Conservation (phyloP, 2,797 vertebrate genomes). For the Heliangelus exortis region DNA sequence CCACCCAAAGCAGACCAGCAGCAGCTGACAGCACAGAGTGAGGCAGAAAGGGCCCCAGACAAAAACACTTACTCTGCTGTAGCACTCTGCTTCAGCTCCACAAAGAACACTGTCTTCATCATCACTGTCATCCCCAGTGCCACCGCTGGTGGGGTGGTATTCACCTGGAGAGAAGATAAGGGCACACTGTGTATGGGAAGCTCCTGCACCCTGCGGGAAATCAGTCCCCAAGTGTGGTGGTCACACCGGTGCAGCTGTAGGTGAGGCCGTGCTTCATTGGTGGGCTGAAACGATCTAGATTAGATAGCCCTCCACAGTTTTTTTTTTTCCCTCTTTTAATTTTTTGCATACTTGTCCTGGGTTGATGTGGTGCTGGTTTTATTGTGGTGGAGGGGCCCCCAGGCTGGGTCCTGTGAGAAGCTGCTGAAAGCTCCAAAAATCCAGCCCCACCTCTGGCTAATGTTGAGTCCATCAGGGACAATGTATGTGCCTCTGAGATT, state of each 20-base stretch:
- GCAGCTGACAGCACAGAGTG: neutral
- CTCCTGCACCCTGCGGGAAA: neutral
- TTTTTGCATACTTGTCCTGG: neutral
- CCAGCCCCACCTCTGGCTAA: too few species aligned
- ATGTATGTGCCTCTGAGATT: too few species aligned
- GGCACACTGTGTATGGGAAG: rapidly evolving
- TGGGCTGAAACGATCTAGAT: neutral
- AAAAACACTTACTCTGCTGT: slow-evolving; percentile 74
- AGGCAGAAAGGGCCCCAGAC: neutral
- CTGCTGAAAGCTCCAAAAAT: too few species aligned
- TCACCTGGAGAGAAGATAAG: slow-evolving; percentile 53
- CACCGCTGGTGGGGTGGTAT: slow-evolving; percentile 7
- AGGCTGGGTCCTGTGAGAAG: too few species aligned
- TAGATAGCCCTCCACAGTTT: rapidly evolving
- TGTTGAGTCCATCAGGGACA: too few species aligned
- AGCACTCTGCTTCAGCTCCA: slow-evolving; percentile 69
- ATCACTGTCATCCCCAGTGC: neutral
- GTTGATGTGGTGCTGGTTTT: too few species aligned
- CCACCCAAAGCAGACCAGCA: neutral
- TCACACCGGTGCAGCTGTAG: neutral
- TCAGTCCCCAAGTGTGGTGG: neutral
- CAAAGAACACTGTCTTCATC: slow-evolving; percentile 48
- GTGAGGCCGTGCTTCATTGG: neutral
- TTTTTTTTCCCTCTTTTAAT: neutral
- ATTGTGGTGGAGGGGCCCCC: too few species aligned